Evolutionary conservation across 2,888 invertebrate species (phyloP).

Genomic region (Dolichopus griseipennis): DNA sequence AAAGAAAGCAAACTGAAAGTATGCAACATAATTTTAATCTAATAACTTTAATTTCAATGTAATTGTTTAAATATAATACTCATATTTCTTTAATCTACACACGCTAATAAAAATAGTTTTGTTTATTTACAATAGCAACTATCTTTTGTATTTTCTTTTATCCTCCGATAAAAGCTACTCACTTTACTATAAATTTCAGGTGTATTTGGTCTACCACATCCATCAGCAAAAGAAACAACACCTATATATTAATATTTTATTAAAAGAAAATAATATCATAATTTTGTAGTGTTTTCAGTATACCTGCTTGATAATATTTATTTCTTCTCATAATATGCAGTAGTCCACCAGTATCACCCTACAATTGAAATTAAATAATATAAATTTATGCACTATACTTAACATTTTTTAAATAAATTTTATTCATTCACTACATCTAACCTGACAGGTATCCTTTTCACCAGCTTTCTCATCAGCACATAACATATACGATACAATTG

Average conservation of each 20-base stretch:
- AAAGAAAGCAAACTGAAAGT: too few relatives aligned
- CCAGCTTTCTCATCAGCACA: slow-evolving; percentile 17
- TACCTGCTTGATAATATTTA: slow-evolving; percentile 7
- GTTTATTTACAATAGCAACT: slow-evolving; percentile 32
- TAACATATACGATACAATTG: slow-evolving; percentile 16
- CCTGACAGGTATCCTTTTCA: slow-evolving; percentile 18
- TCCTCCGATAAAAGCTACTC: slow-evolving; percentile 36
- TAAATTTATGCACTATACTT: too few relatives aligned
- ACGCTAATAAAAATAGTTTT: too few relatives aligned
- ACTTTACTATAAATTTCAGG: slow-evolving; percentile 39
- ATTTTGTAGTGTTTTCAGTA: not conserved
- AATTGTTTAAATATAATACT: too few relatives aligned
- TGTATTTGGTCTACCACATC: slow-evolving; percentile 36
- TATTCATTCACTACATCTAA: not conserved
- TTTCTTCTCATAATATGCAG: slow-evolving; percentile 15
- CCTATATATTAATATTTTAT: slow-evolving; percentile 22
- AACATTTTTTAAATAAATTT: not conserved
- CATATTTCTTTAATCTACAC: too few relatives aligned
- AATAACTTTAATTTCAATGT: too few relatives aligned
- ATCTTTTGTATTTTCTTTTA: slow-evolving; percentile 33
- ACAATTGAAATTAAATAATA: not conserved
- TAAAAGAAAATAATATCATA: too few relatives aligned
- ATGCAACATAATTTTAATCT: too few relatives aligned
- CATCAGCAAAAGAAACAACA: slow-evolving; percentile 38
- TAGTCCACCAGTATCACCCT: slow-evolving; percentile 20